Base-by-base conservation (phyloP, 1,140 invertebrate species). In the Drosophila rhopaloa region DNA sequence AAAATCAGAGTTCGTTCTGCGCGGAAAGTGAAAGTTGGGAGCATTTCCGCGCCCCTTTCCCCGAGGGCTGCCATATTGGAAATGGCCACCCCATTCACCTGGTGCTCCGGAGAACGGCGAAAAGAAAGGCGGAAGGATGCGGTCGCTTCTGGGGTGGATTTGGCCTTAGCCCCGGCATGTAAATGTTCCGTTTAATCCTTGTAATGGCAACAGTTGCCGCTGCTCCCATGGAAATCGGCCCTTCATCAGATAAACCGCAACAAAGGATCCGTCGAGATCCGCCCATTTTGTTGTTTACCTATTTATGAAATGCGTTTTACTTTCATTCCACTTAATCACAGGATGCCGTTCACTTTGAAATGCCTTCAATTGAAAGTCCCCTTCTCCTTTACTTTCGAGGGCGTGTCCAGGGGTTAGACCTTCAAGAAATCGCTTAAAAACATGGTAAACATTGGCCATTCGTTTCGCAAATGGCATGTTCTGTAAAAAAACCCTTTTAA, bases 111-210 rank as follows among this genome's bases (percentile, higher is more conserved):
- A 24, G 29, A 29, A 19, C 32, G 10, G 16, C 19, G 29, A 68
- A 38, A 16, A 32, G 19, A 40, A 63, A 63, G 19, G 44, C 57
- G 59, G 53, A 46, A 46, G 51, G 43, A 68, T 43, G 38, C 32
- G 65, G 82, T 81, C 62, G 61, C 83, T 73, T 56, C 83, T 81
- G 75, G 79, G 63, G 50, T 67, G 59, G 48, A 51, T 35, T 47
- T 32, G 4, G 47, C 47, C 57, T 76, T 54, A 38, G 5, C 43
- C 37, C 47, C 41, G 59, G 59, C 79, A 83, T 83, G 72, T 83
- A 83, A 88, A 88, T 83, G 60, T 58, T 56, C 16, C 59, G 50
- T 70, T 83, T 80, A 88, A 88, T 88, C 84, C 80, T 79, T 89
- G 68, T 77, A 74, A 89, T 89, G 79, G 67, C 84, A 76, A 41